These are phyloP conservation scores for Quadroppia sp. DNA, from an alignment of 2,888 invertebrate genomes.

Conservation along the genomic window DNA sequence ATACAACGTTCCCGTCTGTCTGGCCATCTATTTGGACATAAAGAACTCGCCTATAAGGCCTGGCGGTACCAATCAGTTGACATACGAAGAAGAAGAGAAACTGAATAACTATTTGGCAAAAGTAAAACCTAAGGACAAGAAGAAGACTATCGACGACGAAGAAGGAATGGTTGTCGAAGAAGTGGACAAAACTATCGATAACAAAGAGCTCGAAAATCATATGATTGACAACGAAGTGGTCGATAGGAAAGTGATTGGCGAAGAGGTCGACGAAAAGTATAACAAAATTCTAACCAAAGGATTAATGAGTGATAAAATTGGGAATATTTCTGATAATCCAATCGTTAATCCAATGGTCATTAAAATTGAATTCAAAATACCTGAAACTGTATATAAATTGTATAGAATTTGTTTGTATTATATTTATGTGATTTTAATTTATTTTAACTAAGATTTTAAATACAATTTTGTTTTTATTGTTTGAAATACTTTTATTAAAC, in stretches of 20 bases:
- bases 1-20: conserved; percentile 39
- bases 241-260: no score
- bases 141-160: not conserved
- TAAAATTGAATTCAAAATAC: not conserved
- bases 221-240: no score
- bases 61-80: not conserved
- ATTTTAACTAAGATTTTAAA: not conserved
- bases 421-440: not conserved
- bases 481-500: no score
- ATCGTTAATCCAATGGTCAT: not conserved
- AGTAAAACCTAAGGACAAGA: not conserved
- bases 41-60: not conserved
- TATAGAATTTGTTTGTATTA: not conserved
- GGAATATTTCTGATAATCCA: not conserved
- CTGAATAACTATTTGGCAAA: not conserved
- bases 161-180: not conserved
- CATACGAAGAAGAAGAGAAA: not conserved
- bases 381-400: not conserved
- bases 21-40: not conserved
- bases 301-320: not conserved
- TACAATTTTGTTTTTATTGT: not conserved
- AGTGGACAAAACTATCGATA: not conserved
- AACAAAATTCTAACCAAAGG: not conserved
- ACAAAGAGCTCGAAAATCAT: not conserved
- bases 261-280: not conserved